These are phyloP conservation scores for Athalia circularis DNA, from an alignment of 2,888 invertebrate species.

Conservation along the genomic window DNA sequence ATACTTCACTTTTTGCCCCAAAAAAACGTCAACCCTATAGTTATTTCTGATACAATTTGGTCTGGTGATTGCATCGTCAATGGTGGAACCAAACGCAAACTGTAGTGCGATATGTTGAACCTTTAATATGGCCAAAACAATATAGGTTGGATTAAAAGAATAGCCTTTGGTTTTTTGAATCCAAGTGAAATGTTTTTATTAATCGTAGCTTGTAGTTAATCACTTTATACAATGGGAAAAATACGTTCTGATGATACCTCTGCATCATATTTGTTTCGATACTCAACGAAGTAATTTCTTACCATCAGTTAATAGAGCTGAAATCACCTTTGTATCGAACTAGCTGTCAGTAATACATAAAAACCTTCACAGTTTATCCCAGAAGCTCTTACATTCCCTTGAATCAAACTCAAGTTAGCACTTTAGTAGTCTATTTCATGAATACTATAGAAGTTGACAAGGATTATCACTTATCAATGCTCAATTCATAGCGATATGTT, in stretches of 20 bases:
- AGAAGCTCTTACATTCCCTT: background rate
- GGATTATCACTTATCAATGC: background rate
- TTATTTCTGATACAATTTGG: too few species aligned
- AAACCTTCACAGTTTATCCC: background rate
- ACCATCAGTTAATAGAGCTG: slow-evolving; percentile 23
- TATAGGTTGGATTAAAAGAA: slow-evolving; percentile 39
- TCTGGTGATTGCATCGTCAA: too few species aligned
- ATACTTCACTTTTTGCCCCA: too few species aligned
- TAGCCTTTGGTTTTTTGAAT: too few species aligned
- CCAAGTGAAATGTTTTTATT: slow-evolving; percentile 26
- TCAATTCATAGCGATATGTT: background rate
- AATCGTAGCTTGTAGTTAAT: slow-evolving; percentile 12
- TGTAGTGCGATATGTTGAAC: too few species aligned
- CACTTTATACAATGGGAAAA: slow-evolving; percentile 45
- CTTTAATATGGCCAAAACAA: background rate
- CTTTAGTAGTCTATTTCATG: background rate
- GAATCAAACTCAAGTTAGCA: slow-evolving; percentile 3
- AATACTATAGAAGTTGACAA: slow-evolving; percentile 2
- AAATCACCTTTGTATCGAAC: slow-evolving; percentile 13
- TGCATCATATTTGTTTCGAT: background rate
- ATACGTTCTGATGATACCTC: slow-evolving; percentile 34
- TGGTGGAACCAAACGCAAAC: too few species aligned
- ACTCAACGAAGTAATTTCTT: slow-evolving; percentile 14
- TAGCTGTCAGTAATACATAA: background rate
- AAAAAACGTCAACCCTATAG: too few species aligned